Evolutionary conservation across 2,888 invertebrate genomes (phyloP).

Genomic region (Candidula unifasciata): DNA sequence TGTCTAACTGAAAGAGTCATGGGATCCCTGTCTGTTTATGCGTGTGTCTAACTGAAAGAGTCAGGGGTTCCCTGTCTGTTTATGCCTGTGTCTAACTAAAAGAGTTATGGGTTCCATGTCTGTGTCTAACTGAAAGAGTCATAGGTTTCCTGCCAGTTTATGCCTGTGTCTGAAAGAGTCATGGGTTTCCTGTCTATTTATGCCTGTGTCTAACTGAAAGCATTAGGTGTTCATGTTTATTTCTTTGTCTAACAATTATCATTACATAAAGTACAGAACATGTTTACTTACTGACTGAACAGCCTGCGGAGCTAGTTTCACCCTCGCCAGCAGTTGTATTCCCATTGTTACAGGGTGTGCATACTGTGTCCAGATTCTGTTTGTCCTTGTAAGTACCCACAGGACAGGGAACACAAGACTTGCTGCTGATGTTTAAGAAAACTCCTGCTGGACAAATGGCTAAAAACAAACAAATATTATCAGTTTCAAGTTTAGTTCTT

Average conservation of each 20-base stretch:
- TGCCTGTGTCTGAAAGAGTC: too few relatives aligned
- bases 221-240: too few relatives aligned
- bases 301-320: constrained; percentile 19
- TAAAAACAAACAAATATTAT: constrained; percentile 34
- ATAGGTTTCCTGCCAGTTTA: too few relatives aligned
- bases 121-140: too few relatives aligned
- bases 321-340: constrained; percentile 25
- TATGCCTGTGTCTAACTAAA: too few relatives aligned
- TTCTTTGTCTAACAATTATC: not conserved
- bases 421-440: constrained; percentile 37
- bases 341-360: constrained; percentile 42
- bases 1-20: too few relatives aligned
- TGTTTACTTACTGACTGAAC: constrained; percentile 25
- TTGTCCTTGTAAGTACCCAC: constrained; percentile 49
- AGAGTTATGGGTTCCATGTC: too few relatives aligned
- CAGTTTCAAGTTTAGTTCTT: not conserved
- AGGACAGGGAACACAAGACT: constrained; percentile 51
- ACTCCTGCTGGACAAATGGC: constrained; percentile 52
- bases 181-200: too few relatives aligned
- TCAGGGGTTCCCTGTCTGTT: too few relatives aligned
- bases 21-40: too few relatives aligned
- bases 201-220: not conserved
- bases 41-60: too few relatives aligned
- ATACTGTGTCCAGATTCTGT: constrained; percentile 31
- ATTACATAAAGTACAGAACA: not conserved